A percentile compares a stretch with the other conserved stretches of the same genome.
phyloP scores from a whole-genome alignment of 1,140 invertebrate species.

The Mylabris phalerata region DNA sequence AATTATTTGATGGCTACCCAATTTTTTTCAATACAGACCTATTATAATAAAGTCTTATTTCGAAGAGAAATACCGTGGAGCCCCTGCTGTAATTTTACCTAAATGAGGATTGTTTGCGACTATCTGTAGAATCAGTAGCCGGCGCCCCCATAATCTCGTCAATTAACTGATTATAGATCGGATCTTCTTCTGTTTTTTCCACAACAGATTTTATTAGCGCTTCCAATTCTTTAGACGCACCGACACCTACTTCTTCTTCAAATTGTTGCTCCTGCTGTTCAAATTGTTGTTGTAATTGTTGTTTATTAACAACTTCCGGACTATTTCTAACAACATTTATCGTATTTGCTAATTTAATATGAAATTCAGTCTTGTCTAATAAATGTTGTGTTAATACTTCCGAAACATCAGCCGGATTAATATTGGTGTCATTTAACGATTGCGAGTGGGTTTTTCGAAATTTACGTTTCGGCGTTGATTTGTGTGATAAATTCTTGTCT shows the following conservation, averaged over 20 bases:
- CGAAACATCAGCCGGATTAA: constrained; percentile 1
- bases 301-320: constrained; percentile 3
- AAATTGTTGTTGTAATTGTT: no score
- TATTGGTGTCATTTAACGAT: no score
- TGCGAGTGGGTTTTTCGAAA: no score
- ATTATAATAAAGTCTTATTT: no score
- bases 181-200: constrained; percentile 29
- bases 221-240: constrained; percentile 22
- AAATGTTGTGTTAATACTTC: constrained; percentile 26
- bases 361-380: constrained; percentile 25
- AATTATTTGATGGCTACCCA: no score
- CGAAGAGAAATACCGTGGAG: no score
- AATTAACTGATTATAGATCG: constrained; percentile 26
- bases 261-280: not conserved
- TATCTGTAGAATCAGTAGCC: not conserved
- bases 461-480: constrained; percentile 5
- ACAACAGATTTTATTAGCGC: constrained; percentile 26
- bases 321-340: constrained; percentile 25
- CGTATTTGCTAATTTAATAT: constrained; percentile 29
- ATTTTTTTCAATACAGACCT: no score
- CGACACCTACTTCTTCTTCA: constrained; percentile 9
- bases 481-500: not conserved
- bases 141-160: constrained; percentile 25
- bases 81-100: not conserved
- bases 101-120: not conserved